A percentile compares a stretch with the other conserved stretches of the same genome.
These are phyloP conservation scores for Sepiola atlantica DNA, from an alignment of 2,888 invertebrate species.

Conservation along the genomic window DNA sequence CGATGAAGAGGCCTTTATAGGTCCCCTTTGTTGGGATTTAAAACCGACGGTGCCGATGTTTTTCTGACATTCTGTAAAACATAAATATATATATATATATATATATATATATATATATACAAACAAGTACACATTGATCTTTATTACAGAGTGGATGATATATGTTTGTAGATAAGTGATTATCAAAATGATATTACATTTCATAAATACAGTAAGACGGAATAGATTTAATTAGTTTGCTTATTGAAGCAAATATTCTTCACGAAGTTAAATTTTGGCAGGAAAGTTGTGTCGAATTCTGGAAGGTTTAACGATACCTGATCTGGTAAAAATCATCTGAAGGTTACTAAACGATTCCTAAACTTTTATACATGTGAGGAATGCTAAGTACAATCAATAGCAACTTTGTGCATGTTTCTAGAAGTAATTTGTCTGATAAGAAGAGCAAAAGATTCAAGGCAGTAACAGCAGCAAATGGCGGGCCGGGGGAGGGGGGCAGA, in stretches of 20 bases:
- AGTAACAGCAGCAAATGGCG: not conserved
- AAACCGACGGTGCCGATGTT: too few relatives aligned
- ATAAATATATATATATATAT: too few relatives aligned
- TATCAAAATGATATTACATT: not conserved
- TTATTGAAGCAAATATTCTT: not conserved
- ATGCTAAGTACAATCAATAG: not conserved
- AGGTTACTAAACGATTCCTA: not conserved
- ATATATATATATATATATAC: too few relatives aligned
- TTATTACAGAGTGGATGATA: too few relatives aligned
- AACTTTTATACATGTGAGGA: not conserved
- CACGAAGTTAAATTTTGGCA: not conserved
- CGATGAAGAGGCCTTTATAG: too few relatives aligned
- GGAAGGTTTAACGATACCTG: not conserved
- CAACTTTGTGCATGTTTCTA: constrained; percentile 19
- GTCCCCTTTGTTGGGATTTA: too few relatives aligned
- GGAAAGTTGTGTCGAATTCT: not conserved
- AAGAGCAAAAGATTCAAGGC: constrained; percentile 2
- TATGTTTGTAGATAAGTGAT: too few relatives aligned
- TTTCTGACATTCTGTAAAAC: too few relatives aligned
- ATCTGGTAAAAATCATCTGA: not conserved
- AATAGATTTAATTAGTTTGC: not conserved
- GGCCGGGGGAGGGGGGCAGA: not conserved
- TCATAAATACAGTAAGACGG: not conserved
- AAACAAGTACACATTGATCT: too few relatives aligned
- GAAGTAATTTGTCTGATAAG: constrained; percentile 32